Evolutionary conservation across 1,140 invertebrate genomes (phyloP).

Genomic region (Brachionus rotundiformis): DNA sequence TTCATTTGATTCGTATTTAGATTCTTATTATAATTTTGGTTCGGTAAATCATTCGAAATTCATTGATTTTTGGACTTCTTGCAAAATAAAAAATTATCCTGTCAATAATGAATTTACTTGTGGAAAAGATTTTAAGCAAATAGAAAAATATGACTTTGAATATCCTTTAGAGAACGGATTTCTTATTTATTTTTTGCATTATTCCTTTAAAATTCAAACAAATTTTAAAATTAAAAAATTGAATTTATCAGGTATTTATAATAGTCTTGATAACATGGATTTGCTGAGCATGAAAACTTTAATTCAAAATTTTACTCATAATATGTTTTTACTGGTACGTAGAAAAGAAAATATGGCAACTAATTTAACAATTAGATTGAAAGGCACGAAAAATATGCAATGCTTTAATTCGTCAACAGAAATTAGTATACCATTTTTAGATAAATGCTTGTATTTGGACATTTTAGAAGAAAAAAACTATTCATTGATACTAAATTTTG

Average conservation of each 20-base stretch:
- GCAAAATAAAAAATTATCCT: conserved; percentile 4
- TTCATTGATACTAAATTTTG: neutral
- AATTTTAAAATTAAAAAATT: conserved; percentile 2
- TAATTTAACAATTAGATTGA: neutral
- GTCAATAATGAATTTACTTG: neutral
- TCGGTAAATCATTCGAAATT: neutral
- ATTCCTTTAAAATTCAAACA: conserved; percentile 7
- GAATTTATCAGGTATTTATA: neutral
- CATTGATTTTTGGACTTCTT: conserved; percentile 23
- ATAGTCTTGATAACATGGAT: neutral
- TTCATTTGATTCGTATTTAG: neutral
- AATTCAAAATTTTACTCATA: neutral
- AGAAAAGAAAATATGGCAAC: neutral
- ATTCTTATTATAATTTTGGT: neutral
- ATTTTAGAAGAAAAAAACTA: neutral
- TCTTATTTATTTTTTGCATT: conserved; percentile 1
- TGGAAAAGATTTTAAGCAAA: neutral
- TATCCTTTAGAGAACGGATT: neutral
- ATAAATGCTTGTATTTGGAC: conserved; percentile 6
- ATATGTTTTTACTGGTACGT: neutral
- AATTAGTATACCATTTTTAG: neutral
- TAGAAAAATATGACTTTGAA: conserved; percentile 15
- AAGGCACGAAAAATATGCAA: neutral
- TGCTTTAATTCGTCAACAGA: neutral
- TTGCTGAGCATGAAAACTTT: neutral